A percentile compares a stretch with the other conserved stretches of the same genome.
phyloP scores from a whole-genome alignment of 2,888 invertebrate species.

The Phlogophora meticulosa region DNA sequence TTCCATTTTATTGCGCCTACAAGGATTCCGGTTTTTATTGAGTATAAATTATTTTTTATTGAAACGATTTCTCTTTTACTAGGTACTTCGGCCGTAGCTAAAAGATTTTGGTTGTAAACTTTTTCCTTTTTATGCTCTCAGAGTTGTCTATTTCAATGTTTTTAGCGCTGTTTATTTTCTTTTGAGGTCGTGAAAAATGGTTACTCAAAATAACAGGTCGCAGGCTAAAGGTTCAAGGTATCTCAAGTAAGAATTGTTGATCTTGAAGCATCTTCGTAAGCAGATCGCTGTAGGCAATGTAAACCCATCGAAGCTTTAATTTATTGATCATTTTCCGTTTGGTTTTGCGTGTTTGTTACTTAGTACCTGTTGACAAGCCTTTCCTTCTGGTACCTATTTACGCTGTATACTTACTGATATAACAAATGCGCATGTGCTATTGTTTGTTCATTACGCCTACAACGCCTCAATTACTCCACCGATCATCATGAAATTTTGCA shows the following conservation, averaged over 20 bases:
- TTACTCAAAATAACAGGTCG: background rate
- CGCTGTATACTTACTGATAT: too few species aligned
- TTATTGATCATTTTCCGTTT: too few species aligned
- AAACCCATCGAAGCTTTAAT: background rate
- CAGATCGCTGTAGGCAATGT: background rate
- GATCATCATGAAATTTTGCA: too few species aligned
- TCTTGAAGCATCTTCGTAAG: background rate
- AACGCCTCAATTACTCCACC: too few species aligned
- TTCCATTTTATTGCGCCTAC: conserved; percentile 41
- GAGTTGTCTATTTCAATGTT: conserved; percentile 39
- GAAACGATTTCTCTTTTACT: conserved; percentile 45
- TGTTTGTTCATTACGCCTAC: too few species aligned
- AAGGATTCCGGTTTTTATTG: conserved; percentile 43
- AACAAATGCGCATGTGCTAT: too few species aligned
- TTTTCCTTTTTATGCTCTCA: conserved; percentile 36
- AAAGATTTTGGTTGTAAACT: conserved; percentile 41
- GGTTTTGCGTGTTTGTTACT: too few species aligned
- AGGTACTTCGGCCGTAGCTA: conserved; percentile 22
- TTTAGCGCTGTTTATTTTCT: conserved; percentile 24
- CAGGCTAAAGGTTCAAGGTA: background rate
- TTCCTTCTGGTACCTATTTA: too few species aligned
- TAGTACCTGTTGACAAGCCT: too few species aligned
- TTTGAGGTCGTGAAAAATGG: conserved; percentile 17
- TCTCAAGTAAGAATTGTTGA: background rate
- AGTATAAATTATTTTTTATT: conserved; percentile 50